Evolutionary conservation across 1,140 invertebrate genomes (phyloP), one percentile per base, ranked within the genome.

Genomic region (Diachasmimorpha longicaudata): DNA sequence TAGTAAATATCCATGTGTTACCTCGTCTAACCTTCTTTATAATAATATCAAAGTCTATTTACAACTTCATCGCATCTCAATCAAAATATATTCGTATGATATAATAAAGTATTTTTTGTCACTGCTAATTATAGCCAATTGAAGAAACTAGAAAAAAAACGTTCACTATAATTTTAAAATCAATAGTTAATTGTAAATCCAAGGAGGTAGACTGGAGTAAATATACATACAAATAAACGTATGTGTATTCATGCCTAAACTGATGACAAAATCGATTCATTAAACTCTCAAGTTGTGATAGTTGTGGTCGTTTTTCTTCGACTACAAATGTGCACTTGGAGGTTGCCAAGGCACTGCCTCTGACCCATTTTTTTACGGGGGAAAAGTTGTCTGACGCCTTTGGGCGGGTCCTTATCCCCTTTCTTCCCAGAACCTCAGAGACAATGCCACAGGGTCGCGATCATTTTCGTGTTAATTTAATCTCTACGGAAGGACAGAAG

Each of bases 191-290:
- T n/a, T n/a, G n/a, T n/a, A n/a, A n/a, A n/a, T n/a, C n/a, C n/a
- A n/a, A n/a, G n/a, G n/a, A n/a, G n/a, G n/a, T n/a, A n/a, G n/a
- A n/a, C n/a, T n/a, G n/a, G n/a, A n/a, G n/a, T n/a, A n/a, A n/a
- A n/a, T n/a, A n/a, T n/a, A n/a, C n/a, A n/a, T n/a, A 31, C 31
- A 31, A 31, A 31, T 31, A 31, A 6, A 31, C 31, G 31, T 31
- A 31, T 31, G n/a, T 55, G 19, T 9, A 55, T 55, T 19, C 19
- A 14, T 55, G 48, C 14, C 48, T 19, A 19, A 63, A 25, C 21
- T 63, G 58, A 63, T 63, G 58, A 25, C 4, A 63, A 63, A 63
- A 63, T 63, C 58, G 58, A 63, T 63, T 63, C 19, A 63, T 63
- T 63, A 23, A 63, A 63, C 58, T 63, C 21, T 31, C 10, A 23